Base-by-base conservation (phyloP, 2,888 invertebrate species). In the Dendrolimus houi region DNA sequence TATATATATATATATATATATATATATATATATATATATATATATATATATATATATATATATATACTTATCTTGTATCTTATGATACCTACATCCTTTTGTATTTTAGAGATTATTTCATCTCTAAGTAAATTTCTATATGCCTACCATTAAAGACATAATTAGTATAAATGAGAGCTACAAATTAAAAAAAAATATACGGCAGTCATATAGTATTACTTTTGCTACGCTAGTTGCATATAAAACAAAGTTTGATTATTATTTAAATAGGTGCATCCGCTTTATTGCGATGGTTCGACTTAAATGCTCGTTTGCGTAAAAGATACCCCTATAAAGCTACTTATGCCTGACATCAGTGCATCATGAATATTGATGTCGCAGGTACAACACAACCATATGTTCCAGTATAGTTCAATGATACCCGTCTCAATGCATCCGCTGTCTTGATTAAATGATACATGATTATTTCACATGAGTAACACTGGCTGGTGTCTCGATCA, bases 391-490 rank as follows among this genome's bases (percentile, higher is more conserved):
- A 55, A 63, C 63, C 70, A 67, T 67, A 65, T 67, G 67, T 69
- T 72, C 63, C 67, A 70, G 68, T 55, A 64, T 55, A 69, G 74
- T 77, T 80, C 78, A 72, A 55, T 74, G 79, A 70, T 80, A 64
- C 63, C 60, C 58, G 58, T 60, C 63, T 72, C 67, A 72, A 70
- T 71, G 71, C 78, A 74, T 78, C 77, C 78, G 76, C 73, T 76
- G 75, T 70, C 75, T 80, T 82, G 79, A 85, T 85, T 86, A 75
- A 85, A 83, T 79, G 75, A 83, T 78, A 79, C 73, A 72, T 73
- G 73, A 66, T 64, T 69, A 67, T 68, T 67, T 66, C 69, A 67
- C 64, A 65, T 58, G 54, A 56, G 54, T 52, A 55, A 42, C 55
- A 47, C 41, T 62, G 67, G 62, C 65, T 69, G 66, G 62, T 62